These are phyloP conservation scores for Sarcophaga variegata DNA, from an alignment of 2,888 invertebrate genomes.

Conservation along the genomic window DNA sequence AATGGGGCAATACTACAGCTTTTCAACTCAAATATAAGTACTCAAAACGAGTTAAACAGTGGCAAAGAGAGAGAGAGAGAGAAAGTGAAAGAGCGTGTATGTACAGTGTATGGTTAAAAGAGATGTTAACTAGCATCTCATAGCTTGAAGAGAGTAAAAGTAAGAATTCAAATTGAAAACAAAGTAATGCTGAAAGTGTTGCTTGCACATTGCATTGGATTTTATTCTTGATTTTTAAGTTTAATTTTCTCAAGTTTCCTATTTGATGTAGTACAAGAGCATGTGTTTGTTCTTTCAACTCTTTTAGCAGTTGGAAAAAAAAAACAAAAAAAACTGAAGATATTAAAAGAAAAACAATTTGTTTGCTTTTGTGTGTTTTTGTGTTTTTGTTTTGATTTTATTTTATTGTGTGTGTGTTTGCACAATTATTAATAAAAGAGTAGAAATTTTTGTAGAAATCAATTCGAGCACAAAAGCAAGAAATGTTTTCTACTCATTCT, in stretches of 20 bases:
- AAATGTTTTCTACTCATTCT: constrained; percentile 1
- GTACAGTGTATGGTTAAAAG: not conserved
- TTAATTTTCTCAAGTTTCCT: not conserved
- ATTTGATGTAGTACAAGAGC: not conserved
- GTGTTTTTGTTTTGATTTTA: constrained; percentile 4
- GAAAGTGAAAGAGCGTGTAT: not conserved
- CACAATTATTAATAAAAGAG: constrained; percentile 5
- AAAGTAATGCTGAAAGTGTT: constrained; percentile 15
- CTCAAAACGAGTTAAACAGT: not conserved
- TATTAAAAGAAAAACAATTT: not conserved
- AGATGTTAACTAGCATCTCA: not conserved
- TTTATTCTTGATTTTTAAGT: not conserved
- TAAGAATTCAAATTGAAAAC: not conserved
- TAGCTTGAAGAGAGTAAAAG: no score
- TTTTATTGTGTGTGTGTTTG: not conserved
- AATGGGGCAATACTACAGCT: constrained; percentile 45
- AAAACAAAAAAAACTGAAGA: no score
- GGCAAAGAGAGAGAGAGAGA: not conserved
- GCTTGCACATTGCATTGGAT: constrained; percentile 53
- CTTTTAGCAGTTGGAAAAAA: no score
- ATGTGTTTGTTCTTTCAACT: no score
- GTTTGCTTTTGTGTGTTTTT: constrained; percentile 9
- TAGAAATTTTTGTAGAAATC: constrained; percentile 33
- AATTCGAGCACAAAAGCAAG: not conserved
- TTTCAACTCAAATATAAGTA: constrained; percentile 4